Evolutionary conservation across 30 jellyfish, hydroid and myxozoan genomes (phyloP), one percentile per base, ranked within the genome.

Genomic region (Haliclystus octoradiatus): DNA sequence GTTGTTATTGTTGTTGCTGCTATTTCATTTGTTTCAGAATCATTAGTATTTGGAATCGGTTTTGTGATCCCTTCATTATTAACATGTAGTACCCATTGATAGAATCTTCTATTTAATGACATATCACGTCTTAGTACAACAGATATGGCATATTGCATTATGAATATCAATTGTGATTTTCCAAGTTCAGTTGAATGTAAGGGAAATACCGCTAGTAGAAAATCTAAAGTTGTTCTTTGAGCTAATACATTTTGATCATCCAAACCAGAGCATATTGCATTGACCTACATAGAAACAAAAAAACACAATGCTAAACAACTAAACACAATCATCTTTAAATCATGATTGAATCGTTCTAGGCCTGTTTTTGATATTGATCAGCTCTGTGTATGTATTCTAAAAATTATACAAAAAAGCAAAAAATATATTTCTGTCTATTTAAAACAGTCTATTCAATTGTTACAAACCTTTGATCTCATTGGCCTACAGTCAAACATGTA

Each of bases 121-220:
- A 88, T 88, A 63, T 88, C 97, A 49, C 97, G 75, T 3, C 97
- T 63, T 31, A 88, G 75, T 2, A 88, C 93, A 26, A 88, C 97
- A n/a, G 85, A 73, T 14, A 88, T 52, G 4, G 95, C 78, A 40
- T 80, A 79, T 32, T 80, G 79, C 26, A 88, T 60, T 23, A 88
- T 84, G 28, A 61, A 71, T 3, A 80, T 84, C 2, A 88, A 28
- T 23, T 76, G 95, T 0, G 74, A 22, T 49, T 65, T 51, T 13
- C 72, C 29, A 26, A 88, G 66, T 28, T 30, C 69, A 19, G 74
- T 33, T 13, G 78, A 32, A 27, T 81, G 79, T 47, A 88, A 52
- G 28, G 94, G 85, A 15, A 88, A 47, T 73, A 78, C 79, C 32
- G 93, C 15, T 23, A 81, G 71, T 28, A 84, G 84, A 49, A 88